Evolutionary conservation across 2,888 invertebrate species (phyloP).

Genomic region (Sipha maydis): DNA sequence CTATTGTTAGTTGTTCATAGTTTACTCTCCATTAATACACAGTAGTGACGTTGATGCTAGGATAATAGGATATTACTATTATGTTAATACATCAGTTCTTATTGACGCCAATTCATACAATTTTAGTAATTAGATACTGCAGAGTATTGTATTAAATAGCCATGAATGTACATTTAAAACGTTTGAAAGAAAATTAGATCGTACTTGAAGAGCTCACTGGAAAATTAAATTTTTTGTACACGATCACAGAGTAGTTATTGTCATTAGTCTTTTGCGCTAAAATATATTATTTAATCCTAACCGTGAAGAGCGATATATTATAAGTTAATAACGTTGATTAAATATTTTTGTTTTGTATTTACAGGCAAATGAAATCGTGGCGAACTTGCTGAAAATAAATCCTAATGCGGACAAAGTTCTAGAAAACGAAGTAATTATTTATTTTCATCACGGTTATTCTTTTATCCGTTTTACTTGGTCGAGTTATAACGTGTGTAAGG

Average conservation of each 20-base stretch:
- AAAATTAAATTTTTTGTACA: too few species aligned
- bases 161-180: too few species aligned
- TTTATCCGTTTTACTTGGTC: not conserved
- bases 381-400: constrained; percentile 15
- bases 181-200: too few species aligned
- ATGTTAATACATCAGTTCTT: too few species aligned
- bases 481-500: constrained; percentile 23
- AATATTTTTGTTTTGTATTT: not conserved
- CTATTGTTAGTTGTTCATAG: too few species aligned
- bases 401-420: constrained; percentile 17
- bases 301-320: not conserved
- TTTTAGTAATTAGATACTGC: too few species aligned
- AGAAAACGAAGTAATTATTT: constrained; percentile 49
- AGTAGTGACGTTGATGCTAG: too few species aligned
- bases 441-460: constrained; percentile 15
- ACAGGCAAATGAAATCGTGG: constrained; percentile 34
- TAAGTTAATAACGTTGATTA: not conserved
- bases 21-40: too few species aligned
- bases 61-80: too few species aligned
- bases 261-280: not conserved
- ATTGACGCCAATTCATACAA: too few species aligned
- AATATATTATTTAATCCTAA: not conserved
- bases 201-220: too few species aligned
- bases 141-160: too few species aligned
- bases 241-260: not conserved